phyloP scores from a whole-genome alignment of 2,888 invertebrate species.

The Drosophila peninsularis region DNA sequence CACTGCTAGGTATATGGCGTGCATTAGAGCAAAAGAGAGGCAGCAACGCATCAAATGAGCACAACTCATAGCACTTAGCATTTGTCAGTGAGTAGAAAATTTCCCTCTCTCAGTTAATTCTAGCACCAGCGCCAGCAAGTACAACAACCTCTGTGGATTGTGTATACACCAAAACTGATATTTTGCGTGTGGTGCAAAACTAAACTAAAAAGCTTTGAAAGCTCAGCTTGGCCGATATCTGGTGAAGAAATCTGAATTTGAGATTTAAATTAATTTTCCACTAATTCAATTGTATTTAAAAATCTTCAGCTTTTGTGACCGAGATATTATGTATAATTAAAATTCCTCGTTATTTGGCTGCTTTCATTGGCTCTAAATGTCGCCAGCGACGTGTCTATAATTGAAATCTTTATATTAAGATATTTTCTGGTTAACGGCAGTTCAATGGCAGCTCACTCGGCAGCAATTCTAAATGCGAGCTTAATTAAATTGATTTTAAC shows the following conservation, averaged over 20 bases:
- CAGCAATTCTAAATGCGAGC: conserved; percentile 27
- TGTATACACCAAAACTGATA: conserved; percentile 18
- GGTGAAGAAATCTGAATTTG: neutral
- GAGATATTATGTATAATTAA: conserved; percentile 9
- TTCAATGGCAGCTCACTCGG: conserved; percentile 13
- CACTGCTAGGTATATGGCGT: rapidly evolving
- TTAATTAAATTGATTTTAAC: conserved; percentile 39
- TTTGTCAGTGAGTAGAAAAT: conserved; percentile 26
- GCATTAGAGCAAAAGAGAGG: conserved; percentile 35
- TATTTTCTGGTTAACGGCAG: conserved; percentile 26
- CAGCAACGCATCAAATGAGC: neutral
- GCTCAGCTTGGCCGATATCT: neutral
- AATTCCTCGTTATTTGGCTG: neutral
- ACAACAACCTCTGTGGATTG: conserved; percentile 9
- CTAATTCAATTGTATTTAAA: neutral
- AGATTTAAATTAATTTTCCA: neutral
- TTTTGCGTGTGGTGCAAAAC: neutral
- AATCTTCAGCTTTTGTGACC: neutral
- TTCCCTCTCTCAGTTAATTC: neutral
- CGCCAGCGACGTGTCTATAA: conserved; percentile 4
- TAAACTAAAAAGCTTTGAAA: neutral
- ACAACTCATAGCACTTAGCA: conserved; percentile 10
- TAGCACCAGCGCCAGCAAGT: neutral
- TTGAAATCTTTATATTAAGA: conserved; percentile 30
- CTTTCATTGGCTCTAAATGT: neutral